Percentiles rank a stretch among this genome's conserved stretches.
These are phyloP conservation scores for Protophormia terraenovae DNA, from an alignment of 2,888 invertebrate genomes.

Conservation along the genomic window DNA sequence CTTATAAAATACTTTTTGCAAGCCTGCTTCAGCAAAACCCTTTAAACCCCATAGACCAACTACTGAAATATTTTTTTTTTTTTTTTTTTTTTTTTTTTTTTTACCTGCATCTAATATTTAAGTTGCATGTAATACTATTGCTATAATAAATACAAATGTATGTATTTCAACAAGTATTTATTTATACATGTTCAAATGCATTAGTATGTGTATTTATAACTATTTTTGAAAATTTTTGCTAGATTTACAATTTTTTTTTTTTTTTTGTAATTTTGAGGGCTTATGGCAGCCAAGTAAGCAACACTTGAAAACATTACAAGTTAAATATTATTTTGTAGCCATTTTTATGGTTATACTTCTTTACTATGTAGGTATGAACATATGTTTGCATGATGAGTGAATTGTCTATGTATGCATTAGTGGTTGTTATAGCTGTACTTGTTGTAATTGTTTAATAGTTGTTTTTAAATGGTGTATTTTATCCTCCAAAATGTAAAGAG, in stretches of 20 bases:
- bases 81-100: too few species aligned
- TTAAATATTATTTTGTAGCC: constrained; percentile 48
- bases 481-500: neutral
- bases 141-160: too few species aligned
- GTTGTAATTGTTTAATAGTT: constrained; percentile 49
- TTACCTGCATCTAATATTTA: too few species aligned
- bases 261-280: constrained; percentile 33
- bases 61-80: too few species aligned
- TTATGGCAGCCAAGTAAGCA: constrained; percentile 7
- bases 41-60: too few species aligned
- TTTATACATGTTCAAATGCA: neutral
- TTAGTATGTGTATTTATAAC: neutral
- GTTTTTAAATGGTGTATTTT: constrained; percentile 39
- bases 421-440: constrained; percentile 17
- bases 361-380: neutral
- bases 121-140: too few species aligned
- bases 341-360: neutral
- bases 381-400: neutral
- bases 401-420: neutral
- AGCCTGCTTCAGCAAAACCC: too few species aligned
- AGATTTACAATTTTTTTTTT: neutral
- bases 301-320: constrained; percentile 17
- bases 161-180: neutral
- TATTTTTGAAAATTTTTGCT: constrained; percentile 13
- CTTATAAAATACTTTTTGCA: too few species aligned